phyloP scores from a whole-genome alignment of 2,797 vertebrate species.

The Tamandua tetradactyla region DNA sequence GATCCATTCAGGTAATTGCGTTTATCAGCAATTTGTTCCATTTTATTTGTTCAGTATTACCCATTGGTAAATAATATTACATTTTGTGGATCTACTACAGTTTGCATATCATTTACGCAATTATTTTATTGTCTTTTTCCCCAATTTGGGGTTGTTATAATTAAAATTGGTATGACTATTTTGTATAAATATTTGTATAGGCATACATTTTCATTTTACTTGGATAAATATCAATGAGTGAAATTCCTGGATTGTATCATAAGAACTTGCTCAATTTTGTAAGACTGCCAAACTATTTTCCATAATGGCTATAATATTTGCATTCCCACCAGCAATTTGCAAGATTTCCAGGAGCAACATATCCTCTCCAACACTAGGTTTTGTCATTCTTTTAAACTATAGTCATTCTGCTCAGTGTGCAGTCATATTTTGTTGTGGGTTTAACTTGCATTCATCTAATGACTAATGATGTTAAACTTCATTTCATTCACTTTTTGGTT shows the following conservation, averaged over 20 bases:
- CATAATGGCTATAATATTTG: background rate
- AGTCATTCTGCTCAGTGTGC: background rate
- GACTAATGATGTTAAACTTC: background rate
- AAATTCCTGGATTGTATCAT: background rate
- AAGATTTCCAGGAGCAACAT: background rate
- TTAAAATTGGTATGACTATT: background rate
- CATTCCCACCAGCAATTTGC: background rate
- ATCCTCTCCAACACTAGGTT: background rate
- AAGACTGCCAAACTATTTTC: background rate
- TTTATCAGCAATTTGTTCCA: background rate
- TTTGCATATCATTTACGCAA: background rate
- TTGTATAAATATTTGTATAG: background rate
- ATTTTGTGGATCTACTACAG: background rate
- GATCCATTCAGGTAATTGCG: background rate
- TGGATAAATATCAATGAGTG: background rate
- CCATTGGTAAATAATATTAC: background rate
- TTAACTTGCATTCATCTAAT: background rate
- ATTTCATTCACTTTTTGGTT: background rate
- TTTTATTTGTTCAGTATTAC: background rate
- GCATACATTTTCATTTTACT: background rate
- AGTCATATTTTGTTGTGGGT: background rate
- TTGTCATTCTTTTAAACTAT: background rate
- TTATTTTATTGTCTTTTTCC: background rate
- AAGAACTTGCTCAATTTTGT: background rate
- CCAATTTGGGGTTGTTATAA: background rate